phyloP scores from a whole-genome alignment of 2,797 vertebrate species.

The Falco rusticolus region DNA sequence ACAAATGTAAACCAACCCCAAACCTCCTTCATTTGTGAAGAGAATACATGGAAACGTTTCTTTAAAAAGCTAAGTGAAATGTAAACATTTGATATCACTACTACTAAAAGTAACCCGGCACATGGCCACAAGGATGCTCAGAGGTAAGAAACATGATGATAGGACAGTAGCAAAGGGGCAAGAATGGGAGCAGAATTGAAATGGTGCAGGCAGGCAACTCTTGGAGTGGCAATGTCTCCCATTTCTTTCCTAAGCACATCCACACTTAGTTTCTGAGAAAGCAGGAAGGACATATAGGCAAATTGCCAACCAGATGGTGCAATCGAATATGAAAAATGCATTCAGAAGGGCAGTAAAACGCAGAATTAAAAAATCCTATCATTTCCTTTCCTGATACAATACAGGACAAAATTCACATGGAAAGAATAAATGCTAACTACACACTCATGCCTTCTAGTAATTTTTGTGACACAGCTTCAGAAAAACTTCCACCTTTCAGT shows the following conservation, averaged over 20 bases:
- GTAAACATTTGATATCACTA: neutral
- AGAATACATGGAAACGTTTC: neutral
- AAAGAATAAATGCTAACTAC: neutral
- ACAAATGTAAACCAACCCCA: neutral
- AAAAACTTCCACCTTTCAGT: neutral
- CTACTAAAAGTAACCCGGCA: neutral
- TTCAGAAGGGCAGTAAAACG: neutral
- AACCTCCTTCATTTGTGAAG: neutral
- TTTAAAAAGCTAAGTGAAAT: neutral
- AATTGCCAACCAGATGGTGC: conserved; percentile 37
- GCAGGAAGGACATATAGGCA: conserved; percentile 38
- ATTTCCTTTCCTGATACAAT: neutral
- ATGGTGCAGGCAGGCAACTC: neutral
- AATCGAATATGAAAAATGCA: neutral
- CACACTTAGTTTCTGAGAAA: conserved; percentile 19
- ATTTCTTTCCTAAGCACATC: conserved; percentile 15
- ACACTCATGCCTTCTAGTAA: neutral
- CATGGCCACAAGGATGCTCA: neutral
- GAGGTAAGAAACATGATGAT: neutral
- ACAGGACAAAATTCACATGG: neutral
- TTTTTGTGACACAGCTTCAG: neutral
- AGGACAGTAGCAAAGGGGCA: neutral
- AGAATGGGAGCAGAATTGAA: neutral
- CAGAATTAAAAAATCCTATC: neutral
- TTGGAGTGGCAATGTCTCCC: neutral